Percentiles rank a stretch among this genome's conserved stretches.
These are phyloP conservation scores for Lagocephalus sceleratus DNA, from an alignment of 2,797 vertebrate species.

Conservation along the genomic window DNA sequence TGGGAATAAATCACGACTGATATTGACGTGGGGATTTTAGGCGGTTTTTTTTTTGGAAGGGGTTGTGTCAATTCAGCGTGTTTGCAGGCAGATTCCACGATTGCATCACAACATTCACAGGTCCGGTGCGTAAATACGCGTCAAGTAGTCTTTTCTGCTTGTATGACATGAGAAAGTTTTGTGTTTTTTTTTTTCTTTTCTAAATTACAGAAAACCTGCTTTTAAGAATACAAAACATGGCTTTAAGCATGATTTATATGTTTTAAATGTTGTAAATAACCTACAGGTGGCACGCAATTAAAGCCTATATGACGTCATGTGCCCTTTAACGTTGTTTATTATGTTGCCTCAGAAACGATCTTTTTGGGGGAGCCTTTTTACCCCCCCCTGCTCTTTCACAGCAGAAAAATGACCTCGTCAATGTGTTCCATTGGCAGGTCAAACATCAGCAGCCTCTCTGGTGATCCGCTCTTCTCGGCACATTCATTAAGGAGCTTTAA, in stretches of 20 bases:
- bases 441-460: conserved; percentile 38
- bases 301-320: background rate
- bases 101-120: conserved; percentile 7
- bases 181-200: too few relatives aligned
- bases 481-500: conserved; percentile 30
- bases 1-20: background rate
- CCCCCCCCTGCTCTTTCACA: background rate
- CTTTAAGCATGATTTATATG: too few relatives aligned
- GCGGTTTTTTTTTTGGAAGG: too few relatives aligned
- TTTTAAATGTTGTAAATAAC: background rate
- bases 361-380: too few relatives aligned
- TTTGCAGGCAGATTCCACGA: background rate
- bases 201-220: too few relatives aligned
- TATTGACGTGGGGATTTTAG: background rate
- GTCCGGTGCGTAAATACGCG: conserved; percentile 41
- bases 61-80: background rate
- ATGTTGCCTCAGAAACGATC: background rate
- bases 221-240: too few relatives aligned
- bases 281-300: background rate
- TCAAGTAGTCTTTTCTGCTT: background rate
- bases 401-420: conserved; percentile 12
- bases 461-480: conserved; percentile 41
- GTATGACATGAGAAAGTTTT: background rate
- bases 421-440: conserved; percentile 40
- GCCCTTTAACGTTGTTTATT: too few relatives aligned